Percentiles rank a stretch among this genome's conserved stretches.
Conservation (phyloP, 2,113 vertebrate species). For the Sinocyclocheilus rhinocerous region DNA sequence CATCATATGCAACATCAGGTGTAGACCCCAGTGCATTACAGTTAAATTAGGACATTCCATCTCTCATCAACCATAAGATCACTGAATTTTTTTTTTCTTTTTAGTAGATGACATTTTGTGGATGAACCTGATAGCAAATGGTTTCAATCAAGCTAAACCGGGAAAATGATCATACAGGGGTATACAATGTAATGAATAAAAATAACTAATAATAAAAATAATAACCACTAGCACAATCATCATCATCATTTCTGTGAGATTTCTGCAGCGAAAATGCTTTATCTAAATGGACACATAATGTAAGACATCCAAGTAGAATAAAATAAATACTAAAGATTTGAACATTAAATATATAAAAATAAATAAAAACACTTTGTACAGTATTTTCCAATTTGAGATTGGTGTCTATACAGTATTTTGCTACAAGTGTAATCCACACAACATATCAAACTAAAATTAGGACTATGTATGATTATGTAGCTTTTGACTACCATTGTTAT, state of each 20-base stretch:
- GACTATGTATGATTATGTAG: neutral
- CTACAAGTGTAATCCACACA: neutral
- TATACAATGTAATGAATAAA: neutral
- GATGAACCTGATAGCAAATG: neutral
- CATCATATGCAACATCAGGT: conserved; percentile 47
- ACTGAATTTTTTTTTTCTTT: neutral
- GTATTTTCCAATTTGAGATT: too few species aligned
- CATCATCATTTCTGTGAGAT: too few species aligned
- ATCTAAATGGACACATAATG: neutral
- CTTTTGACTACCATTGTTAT: neutral
- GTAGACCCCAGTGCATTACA: conserved; percentile 1
- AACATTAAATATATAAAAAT: too few species aligned
- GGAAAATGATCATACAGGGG: neutral
- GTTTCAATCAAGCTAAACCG: conserved; percentile 22
- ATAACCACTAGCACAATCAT: neutral
- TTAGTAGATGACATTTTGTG: conserved; percentile 14
- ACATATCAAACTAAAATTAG: neutral
- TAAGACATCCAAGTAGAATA: neutral
- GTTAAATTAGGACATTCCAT: conserved; percentile 32
- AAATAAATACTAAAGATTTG: neutral
- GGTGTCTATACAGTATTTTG: too few species aligned
- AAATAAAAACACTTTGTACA: too few species aligned
- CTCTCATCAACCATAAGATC: conserved; percentile 23
- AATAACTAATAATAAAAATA: neutral
- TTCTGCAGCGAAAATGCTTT: neutral